Percentiles rank a stretch among this genome's conserved stretches.
These are phyloP conservation scores for Cryptotermes secundus DNA, from an alignment of 1,140 invertebrate species.

Conservation along the genomic window DNA sequence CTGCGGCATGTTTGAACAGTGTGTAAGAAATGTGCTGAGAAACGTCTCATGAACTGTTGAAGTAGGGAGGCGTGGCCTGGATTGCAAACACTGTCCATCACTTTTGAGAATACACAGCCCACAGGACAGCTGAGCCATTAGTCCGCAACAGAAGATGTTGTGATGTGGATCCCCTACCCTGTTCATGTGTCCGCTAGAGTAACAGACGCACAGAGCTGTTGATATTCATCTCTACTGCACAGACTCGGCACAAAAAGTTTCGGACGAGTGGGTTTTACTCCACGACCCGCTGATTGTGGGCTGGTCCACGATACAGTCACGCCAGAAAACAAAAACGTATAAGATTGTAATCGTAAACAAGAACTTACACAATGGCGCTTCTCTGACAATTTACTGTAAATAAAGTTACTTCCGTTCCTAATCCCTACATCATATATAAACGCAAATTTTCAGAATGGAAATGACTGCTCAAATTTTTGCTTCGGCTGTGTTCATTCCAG, in stretches of 20 bases:
- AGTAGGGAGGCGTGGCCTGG: background rate
- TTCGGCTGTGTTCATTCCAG: too few relatives aligned
- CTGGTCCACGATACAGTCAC: background rate
- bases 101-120: background rate
- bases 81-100: background rate
- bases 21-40: background rate
- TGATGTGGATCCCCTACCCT: background rate
- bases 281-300: background rate
- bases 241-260: background rate
- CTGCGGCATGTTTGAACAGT: too few relatives aligned
- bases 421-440: too few relatives aligned
- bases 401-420: background rate
- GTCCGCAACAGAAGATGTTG: background rate
- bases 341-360: background rate
- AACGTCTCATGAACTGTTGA: background rate
- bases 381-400: background rate
- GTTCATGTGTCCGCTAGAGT: background rate
- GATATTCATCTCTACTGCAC: background rate
- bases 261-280: conserved; percentile 3
- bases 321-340: background rate
- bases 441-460: too few relatives aligned
- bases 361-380: background rate
- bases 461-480: too few relatives aligned
- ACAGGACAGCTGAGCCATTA: background rate
- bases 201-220: background rate